Base-by-base conservation (phyloP, 2,113 vertebrate genomes). In the Bubo blakistoni region DNA sequence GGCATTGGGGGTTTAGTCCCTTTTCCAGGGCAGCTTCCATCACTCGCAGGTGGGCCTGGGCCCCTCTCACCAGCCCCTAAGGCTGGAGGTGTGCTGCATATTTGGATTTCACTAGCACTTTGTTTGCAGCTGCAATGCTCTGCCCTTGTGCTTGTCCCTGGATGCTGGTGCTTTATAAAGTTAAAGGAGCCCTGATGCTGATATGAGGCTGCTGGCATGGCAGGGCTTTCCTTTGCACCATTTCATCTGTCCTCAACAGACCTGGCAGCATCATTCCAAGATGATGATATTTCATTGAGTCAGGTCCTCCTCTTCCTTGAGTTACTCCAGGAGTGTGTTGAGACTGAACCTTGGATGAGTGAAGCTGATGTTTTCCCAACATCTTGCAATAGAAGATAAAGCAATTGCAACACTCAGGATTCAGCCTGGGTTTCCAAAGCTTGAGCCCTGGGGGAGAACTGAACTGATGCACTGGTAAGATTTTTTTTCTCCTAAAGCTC, bases 61-160 rank as follows among this genome's bases (percentile, higher is more conserved):
- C 7, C 16, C 29, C 38, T 81, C 34, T 78, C 25, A 1, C 8
- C 40, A 6, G 9, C 20, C 34, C 44, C 32, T 9, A 7, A 4
- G 36, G 55, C 66, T 76, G 52, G 71, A 65, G 26, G 16, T 8
- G 24, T 19, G 11, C 6, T 0, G 0, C 1, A 0, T 6, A 0
- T 51, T 55, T 62, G 73, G 91, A 11, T 83, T 65, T 77, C 40
- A 3, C 8, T 18, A 15, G 40, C 13, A 0, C 81, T 69, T 58
- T 8, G 3, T 44, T 46, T 12, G 19, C 52, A 57, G 74, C 58
- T 27, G 51, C 13, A 27, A 3, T 2, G 30, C 36, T 38, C 40
- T 86, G 74, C 22, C 71, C 49, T 18, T 8, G 19, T 46, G 40
- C 0, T 0, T 18, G 42, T 17, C 54, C 21, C 0, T 4, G 51